phyloP scores from a whole-genome alignment of 2,113 vertebrate species.

The Thermophis baileyi region DNA sequence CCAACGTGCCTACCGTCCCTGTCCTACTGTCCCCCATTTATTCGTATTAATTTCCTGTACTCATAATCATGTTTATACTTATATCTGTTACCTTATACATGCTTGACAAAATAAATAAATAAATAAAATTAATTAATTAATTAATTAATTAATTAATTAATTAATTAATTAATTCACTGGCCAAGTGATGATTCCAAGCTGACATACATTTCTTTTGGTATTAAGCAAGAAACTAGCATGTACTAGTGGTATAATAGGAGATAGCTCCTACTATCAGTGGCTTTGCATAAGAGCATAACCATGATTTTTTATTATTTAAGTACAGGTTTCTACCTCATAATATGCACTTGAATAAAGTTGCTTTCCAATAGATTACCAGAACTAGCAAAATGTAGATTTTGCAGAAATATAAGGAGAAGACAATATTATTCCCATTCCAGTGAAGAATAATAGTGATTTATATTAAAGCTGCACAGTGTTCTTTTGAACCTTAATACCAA shows the following conservation, averaged over 20 bases:
- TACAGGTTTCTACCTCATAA: background rate
- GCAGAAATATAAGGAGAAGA: background rate
- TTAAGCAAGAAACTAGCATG: background rate
- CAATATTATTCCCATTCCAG: background rate
- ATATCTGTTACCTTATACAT: too few relatives aligned
- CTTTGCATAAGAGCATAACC: background rate
- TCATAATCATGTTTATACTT: too few relatives aligned
- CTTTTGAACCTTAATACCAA: conserved; percentile 28
- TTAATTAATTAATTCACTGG: too few relatives aligned
- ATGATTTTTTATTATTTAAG: background rate
- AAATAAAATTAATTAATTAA: too few relatives aligned
- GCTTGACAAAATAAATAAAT: too few relatives aligned
- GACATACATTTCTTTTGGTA: background rate
- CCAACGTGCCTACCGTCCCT: too few relatives aligned
- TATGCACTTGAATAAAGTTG: background rate
- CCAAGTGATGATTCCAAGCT: background rate
- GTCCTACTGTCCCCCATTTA: too few relatives aligned
- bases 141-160: too few relatives aligned
- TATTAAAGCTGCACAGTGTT: background rate
- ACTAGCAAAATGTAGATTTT: background rate
- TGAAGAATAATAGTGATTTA: background rate
- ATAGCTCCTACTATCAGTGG: background rate
- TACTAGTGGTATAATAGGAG: background rate
- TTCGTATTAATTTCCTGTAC: too few relatives aligned
- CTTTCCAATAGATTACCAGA: background rate